Evolutionary conservation across 2,113 vertebrate species (phyloP).

Genomic region (Rhabdornis inornatus): DNA sequence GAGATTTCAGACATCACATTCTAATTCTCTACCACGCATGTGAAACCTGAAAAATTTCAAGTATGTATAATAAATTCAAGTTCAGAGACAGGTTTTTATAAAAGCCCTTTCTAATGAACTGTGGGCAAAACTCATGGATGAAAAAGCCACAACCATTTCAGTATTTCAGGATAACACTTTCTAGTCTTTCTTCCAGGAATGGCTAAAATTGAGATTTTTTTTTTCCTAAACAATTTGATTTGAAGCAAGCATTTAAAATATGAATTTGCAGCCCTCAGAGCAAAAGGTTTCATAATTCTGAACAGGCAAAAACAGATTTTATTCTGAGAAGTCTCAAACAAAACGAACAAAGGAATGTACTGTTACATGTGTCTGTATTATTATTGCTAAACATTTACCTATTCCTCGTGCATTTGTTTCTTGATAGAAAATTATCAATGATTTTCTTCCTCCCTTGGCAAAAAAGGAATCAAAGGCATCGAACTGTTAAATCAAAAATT

Average conservation of each 20-base stretch:
- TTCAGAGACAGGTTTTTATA: neutral
- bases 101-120: neutral
- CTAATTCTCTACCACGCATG: accelerated
- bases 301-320: neutral
- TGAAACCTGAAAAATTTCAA: neutral
- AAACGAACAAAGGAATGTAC: neutral
- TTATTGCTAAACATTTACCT: conserved; percentile 66
- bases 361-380: neutral
- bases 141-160: neutral
- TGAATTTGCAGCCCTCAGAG: neutral
- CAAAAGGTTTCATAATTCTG: neutral
- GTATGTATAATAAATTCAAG: neutral
- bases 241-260: neutral
- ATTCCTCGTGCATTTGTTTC: conserved; percentile 73
- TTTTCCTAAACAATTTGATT: neutral
- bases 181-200: neutral
- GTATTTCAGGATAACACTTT: neutral
- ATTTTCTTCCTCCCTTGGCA: conserved; percentile 72
- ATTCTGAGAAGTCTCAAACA: neutral
- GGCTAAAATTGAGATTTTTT: neutral
- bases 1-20: neutral
- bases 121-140: accelerated
- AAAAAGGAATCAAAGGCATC: conserved; percentile 77
- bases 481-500: conserved; percentile 70
- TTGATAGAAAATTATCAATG: conserved; percentile 82